Evolutionary conservation across 2,113 vertebrate species (phyloP).

Genomic region (Chloebia gouldiae): DNA sequence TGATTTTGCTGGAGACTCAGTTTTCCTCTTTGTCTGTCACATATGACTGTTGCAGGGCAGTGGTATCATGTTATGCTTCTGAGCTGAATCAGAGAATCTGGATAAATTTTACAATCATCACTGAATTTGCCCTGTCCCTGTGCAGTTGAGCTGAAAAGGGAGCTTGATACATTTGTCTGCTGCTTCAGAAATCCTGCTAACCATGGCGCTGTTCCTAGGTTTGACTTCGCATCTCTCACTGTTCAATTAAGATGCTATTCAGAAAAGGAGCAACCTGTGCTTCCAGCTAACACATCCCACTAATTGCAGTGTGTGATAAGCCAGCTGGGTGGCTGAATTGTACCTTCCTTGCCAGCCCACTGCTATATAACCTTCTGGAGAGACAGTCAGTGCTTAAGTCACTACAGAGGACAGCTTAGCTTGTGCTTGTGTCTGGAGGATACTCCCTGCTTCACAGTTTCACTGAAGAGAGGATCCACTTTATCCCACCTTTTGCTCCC

Average conservation of each 20-base stretch:
- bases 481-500: background rate
- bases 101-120: background rate
- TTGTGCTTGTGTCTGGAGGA: background rate
- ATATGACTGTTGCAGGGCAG: background rate
- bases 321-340: background rate
- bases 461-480: background rate
- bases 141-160: background rate
- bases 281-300: background rate
- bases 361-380: background rate
- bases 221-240: background rate
- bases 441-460: background rate
- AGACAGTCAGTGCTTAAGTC: background rate
- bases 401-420: background rate
- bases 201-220: background rate
- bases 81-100: background rate
- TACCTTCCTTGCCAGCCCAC: background rate
- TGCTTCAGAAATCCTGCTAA: slow-evolving; percentile 8
- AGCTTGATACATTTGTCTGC: background rate
- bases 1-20: background rate
- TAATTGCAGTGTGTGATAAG: background rate
- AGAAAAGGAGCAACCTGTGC: background rate
- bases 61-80: background rate
- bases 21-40: background rate
- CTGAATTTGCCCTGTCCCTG: background rate
- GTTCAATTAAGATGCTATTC: background rate